Evolutionary conservation across 2,888 invertebrate genomes (phyloP).

Genomic region (Nomada ruficornis): DNA sequence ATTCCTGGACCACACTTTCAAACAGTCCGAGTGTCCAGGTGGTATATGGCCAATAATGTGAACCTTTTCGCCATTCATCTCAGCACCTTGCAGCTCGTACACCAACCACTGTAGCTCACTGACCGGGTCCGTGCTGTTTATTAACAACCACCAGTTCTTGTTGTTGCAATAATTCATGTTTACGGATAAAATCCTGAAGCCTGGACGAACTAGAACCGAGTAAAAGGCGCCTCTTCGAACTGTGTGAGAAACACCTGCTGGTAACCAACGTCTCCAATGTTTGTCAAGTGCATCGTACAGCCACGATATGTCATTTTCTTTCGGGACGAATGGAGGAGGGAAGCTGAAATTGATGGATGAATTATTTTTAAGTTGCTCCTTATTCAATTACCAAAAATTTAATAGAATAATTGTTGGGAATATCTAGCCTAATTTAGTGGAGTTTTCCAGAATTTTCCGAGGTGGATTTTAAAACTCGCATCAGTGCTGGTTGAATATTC

Average conservation of each 20-base stretch:
- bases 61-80: constrained; percentile 97
- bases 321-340: constrained; percentile 93
- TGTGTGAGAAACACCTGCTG: constrained; percentile 93
- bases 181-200: constrained; percentile 96
- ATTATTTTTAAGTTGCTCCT: constrained; percentile 7
- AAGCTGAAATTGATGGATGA: constrained; percentile 87
- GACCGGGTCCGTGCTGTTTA: constrained; percentile 98
- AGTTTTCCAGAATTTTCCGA: no score
- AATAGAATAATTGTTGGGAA: no score
- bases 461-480: background rate
- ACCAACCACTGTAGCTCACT: constrained; percentile 98
- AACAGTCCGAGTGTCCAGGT: constrained; percentile 96
- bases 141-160: constrained; percentile 97
- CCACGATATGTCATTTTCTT: constrained; percentile 95
- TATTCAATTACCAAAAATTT: background rate
- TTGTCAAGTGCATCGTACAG: constrained; percentile 95
- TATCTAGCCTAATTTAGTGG: no score
- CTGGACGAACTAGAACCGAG: constrained; percentile 94
- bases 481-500: no score
- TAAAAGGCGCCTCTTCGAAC: constrained; percentile 96
- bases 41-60: constrained; percentile 99
- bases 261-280: constrained; percentile 97
- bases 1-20: constrained; percentile 98
- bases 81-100: constrained; percentile 96
- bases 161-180: constrained; percentile 99